phyloP scores from a whole-genome alignment of 2,113 vertebrate genomes.

The Galbula dea region DNA sequence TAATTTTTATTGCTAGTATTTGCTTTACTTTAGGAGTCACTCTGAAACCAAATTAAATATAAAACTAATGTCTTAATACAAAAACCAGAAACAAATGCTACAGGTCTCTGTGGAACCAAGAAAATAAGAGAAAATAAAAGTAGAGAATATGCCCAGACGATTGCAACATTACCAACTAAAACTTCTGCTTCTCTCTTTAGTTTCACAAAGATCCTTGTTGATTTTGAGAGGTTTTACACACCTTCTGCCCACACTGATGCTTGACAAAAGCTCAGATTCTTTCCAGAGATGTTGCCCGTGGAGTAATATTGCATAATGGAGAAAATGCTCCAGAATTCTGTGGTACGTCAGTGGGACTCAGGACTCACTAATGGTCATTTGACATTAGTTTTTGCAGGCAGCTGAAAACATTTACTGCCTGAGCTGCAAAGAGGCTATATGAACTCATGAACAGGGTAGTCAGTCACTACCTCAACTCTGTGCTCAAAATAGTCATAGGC shows the following conservation, averaged over 20 bases:
- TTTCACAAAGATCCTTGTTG: neutral
- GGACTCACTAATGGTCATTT: neutral
- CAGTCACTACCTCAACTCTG: neutral
- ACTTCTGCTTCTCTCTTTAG: neutral
- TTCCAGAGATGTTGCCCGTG: neutral
- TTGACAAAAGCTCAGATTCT: neutral
- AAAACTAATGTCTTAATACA: neutral
- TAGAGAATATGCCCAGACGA: neutral
- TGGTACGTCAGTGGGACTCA: neutral
- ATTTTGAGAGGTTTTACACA: neutral
- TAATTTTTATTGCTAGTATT: neutral
- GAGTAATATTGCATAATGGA: neutral
- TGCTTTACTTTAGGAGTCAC: neutral
- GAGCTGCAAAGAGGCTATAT: neutral
- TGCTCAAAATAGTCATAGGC: rapidly evolving
- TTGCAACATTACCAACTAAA: neutral
- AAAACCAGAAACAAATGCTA: neutral
- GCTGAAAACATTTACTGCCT: neutral
- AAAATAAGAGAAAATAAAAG: neutral
- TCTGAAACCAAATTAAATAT: neutral
- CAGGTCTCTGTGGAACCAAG: neutral
- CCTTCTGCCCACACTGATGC: neutral
- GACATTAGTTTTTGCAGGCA: neutral
- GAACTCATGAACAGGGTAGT: neutral
- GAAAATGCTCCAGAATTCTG: neutral